Percentiles rank a stretch among this genome's conserved stretches.
Conservation (phyloP, 2,888 invertebrate species). For the Diadegma fenestrale region DNA sequence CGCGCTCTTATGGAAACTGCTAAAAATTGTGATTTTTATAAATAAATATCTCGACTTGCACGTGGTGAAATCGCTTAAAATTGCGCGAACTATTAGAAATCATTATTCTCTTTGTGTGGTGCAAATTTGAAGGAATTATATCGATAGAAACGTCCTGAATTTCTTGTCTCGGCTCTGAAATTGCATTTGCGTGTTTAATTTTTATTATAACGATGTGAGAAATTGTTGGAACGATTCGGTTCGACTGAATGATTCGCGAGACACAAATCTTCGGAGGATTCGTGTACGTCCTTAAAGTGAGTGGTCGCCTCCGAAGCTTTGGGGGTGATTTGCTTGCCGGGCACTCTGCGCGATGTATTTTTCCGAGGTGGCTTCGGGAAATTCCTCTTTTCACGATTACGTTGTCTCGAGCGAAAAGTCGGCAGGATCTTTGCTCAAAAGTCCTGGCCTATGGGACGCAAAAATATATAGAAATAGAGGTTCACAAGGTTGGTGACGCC, state of each 20-base stretch:
- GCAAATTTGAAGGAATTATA: too few species aligned
- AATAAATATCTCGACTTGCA: too few species aligned
- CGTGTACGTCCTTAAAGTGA: not conserved
- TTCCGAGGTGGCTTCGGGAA: constrained; percentile 28
- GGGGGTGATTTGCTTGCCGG: constrained; percentile 21
- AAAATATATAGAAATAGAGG: not conserved
- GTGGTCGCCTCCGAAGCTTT: too few species aligned
- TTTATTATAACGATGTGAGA: not conserved
- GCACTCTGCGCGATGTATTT: constrained; percentile 28
- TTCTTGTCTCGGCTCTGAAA: not conserved
- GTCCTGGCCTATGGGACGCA: not conserved
- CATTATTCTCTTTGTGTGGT: too few species aligned
- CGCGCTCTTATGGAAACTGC: too few species aligned
- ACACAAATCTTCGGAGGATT: not conserved
- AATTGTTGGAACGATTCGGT: not conserved
- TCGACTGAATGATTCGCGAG: not conserved
- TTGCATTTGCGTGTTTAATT: not conserved
- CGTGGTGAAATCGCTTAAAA: too few species aligned
- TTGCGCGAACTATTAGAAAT: too few species aligned
- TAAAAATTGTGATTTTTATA: too few species aligned
- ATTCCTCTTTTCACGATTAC: constrained; percentile 35
- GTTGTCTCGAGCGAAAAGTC: constrained; percentile 11
- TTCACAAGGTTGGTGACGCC: constrained; percentile 23
- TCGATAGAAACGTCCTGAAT: too few species aligned
- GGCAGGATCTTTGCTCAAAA: constrained; percentile 13